Evolutionary conservation across 2,888 invertebrate genomes (phyloP).

Genomic region (Philaethria dido): DNA sequence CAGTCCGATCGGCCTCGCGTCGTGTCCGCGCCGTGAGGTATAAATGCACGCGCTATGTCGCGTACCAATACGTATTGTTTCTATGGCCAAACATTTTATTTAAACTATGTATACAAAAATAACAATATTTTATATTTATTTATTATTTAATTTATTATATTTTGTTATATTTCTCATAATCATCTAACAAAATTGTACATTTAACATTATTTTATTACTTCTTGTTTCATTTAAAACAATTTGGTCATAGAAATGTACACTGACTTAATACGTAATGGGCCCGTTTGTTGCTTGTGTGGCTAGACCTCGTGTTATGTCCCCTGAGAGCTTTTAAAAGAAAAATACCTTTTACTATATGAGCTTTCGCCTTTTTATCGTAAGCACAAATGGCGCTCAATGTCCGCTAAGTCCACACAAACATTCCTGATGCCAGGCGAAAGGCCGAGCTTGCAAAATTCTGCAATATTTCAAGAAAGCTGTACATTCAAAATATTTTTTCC

Average conservation of each 20-base stretch:
- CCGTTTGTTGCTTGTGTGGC: conserved; percentile 51
- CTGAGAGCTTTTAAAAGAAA: conserved; percentile 45
- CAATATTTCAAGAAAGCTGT: conserved; percentile 6
- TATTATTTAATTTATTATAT: not conserved
- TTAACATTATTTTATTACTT: conserved; percentile 11
- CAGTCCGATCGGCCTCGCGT: conserved; percentile 70
- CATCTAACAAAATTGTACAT: not conserved
- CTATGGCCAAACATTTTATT: conserved; percentile 48
- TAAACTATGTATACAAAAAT: not conserved
- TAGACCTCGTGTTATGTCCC: conserved; percentile 48
- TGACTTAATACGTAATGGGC: conserved; percentile 45
- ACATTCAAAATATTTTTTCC: not conserved
- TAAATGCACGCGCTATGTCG: conserved; percentile 48
- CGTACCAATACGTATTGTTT: conserved; percentile 48
- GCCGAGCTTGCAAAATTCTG: conserved; percentile 35
- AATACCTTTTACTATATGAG: conserved; percentile 29
- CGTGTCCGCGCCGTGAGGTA: conserved; percentile 64
- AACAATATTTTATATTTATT: not conserved
- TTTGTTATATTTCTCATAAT: not conserved
- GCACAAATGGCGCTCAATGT: conserved; percentile 45
- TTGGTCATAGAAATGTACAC: conserved; percentile 49
- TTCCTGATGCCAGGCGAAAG: conserved; percentile 33
- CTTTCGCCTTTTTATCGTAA: conserved; percentile 44
- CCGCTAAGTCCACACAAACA: conserved; percentile 37
- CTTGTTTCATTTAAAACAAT: conserved; percentile 17